Base-by-base conservation (phyloP, 2,797 vertebrate genomes). In the Gymnodraco acuticeps region DNA sequence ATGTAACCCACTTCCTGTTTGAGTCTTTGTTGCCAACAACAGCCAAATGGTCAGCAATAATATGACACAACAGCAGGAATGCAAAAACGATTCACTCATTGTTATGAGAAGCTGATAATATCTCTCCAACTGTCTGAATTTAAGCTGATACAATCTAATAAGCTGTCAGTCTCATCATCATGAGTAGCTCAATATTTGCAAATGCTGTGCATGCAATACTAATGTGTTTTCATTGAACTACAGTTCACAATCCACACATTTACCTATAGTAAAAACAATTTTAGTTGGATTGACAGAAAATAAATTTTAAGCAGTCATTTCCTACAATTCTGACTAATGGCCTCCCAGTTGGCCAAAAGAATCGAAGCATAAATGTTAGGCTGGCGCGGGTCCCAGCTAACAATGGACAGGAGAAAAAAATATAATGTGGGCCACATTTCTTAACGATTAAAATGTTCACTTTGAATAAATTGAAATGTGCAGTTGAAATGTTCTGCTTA, bases 1-100 rank as follows among this genome's bases (percentile, higher is more conserved):
- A 70, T 10, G 16, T n/a, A 61, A 66, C 38, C 31, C 46, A 78
- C 79, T 87, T 88, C 82, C 80, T 83, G 73, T 80, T 83, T 56
- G 20, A 58, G 41, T 48, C n/a, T 52, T 48, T 64, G 47, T 23
- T 74, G 47, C 16, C 42, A 61, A 42, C n/a, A 27, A 33, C 50
- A 64, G 23, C 46, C 43, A 41, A 68, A 61, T 27, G n/a, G 47
- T 68, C 61, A 73, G 46, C 56, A 54, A 52, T 59, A 78, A 73
- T 14, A 48, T 16, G 23, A 45, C 46, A 71, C 9, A 72, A 27
- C 53, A 52, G 47, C 56, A 66, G n/a, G 17, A 51, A 59, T 20
- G 15, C 55, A 50, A 50, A 63, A 41, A 62, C 13, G 5, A 5
- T 10, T 68, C 60, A 3, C 9, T 65, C 46, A 17, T 15, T 4